Evolutionary conservation across 2,888 invertebrate genomes (phyloP), one percentile per base, ranked within the genome.

Genomic region (Cataglyphis altisquamis): DNA sequence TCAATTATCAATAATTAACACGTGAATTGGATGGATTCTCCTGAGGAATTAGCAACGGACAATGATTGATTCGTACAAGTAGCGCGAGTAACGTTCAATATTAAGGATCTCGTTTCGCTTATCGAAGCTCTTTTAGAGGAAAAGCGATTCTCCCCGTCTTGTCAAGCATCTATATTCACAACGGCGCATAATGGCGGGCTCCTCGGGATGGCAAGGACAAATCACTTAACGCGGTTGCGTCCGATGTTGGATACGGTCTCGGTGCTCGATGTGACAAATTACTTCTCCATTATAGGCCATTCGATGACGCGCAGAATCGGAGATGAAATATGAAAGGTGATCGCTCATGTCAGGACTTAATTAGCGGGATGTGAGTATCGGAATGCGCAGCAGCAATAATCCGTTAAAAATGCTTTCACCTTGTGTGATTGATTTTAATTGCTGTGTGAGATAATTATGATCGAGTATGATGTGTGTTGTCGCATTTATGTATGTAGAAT

Each of bases 131-230:
- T 78, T 29, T 83, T 68, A 84, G 81, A 78, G 84, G 82, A 84
- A 86, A 84, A 87, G 82, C 73, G 72, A 52, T 78, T 72, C 82
- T 62, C 75, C 75, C 74, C 45, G 55, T 63, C 63, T 48, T 15
- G 45, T 8, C 36, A 52, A 36, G 86, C 86, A 83, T 91, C 87
- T 87, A 87, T 84, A 91, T 91, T 91, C 88, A 84, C 67, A 62
- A 48, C 36, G 80, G 57, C 68, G 86, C 86, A 89, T 91, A 91
- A 91, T 91, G 88, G 87, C 62, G 55, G 6, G 86, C 83, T 77
- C 84, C 80, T 70, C 66, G 55, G 63, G 89, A 80, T 92, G 92
- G 92, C 94, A 91, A 90, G 91, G 92, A 94, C 93, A 93, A 93
- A 94, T 94, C 93, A 92, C 93, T 93, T 92, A 92, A 91, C 91